Evolutionary conservation across 1,140 invertebrate species (phyloP), one percentile per base, ranked within the genome.

Genomic region (Drosophila sechellia): DNA sequence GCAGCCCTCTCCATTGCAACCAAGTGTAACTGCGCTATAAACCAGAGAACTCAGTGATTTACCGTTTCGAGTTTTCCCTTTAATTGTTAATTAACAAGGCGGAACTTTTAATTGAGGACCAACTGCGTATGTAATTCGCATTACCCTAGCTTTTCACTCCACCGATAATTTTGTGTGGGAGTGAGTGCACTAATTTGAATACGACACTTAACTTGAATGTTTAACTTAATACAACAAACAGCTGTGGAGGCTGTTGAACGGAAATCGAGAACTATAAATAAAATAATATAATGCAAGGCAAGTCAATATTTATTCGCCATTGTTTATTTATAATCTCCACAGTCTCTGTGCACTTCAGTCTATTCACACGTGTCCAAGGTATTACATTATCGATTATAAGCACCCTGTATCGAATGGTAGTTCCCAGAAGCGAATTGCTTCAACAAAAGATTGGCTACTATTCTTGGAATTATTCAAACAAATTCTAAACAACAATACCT

Each of bases 101-200:
- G 84, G 79, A 87, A 87, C 84, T 79, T 89, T 84, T 84, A 87
- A 87, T 87, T 89, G 46, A 77, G 63, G 13, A 48, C 52, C 39
- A 56, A 57, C 34, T 57, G 31, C 57, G 45, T 49, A 39, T 50
- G 42, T 53, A 58, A 54, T 63, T 48, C 42, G 39, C 8, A 31
- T 39, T 22, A 34, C 25, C 37, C 40, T 39, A 17, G 20, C 15
- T 70, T 79, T 74, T 39, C 54, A 57, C 70, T 55, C 58, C 43
- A 45, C 45, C 35, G 78, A 81, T 81, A 81, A 50, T 63, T 59
- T 34, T 55, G 52, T 55, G 53, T 77, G 66, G 58, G 45, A 64
- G 43, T 50, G 60, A 46, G 69, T 61, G 34, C 34, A 55, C 52
- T 71, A 64, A 52, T 43, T 59, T 49, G 37, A 40, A 27, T 45